Evolutionary conservation across 2,113 vertebrate genomes (phyloP), one percentile per base, ranked within the genome.

Genomic region (Gasterosteus aculeatus): DNA sequence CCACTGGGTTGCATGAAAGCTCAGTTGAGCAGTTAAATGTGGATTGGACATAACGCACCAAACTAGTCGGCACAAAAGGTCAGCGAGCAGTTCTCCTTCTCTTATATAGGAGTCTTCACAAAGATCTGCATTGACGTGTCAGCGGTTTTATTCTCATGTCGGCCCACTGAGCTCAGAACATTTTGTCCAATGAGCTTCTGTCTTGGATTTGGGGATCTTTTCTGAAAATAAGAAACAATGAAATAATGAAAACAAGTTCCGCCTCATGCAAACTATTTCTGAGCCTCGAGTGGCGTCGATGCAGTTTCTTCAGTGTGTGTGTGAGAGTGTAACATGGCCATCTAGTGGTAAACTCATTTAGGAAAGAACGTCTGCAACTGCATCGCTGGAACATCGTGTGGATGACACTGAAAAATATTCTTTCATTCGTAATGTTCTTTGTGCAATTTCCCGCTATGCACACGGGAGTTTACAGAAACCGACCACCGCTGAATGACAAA

Each of bases 1-100:
- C 87, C 84, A 91, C 83, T 89, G 86, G 87, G 77, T 87, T 76
- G 86, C 88, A 92, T 90, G 86, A 88, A 90, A 91, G 77, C 80
- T 84, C 77, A 87, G 53, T 88, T 86, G 72, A 78, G 72, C 60
- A 77, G 69, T 26, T 79, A 72, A 75, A 77, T 75, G 75, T 82
- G 87, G 83, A 80, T 89, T 81, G 81, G 74, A 70, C 58, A 64
- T 41, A 46, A 67, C 39, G 78, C 78, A 51, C 57, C 64, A 51
- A 70, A 74, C 58, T 16, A 10, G 69, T 35, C 62, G 31, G 69
- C 70, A 54, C 46, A 18, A 12, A 29, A 41, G 12, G 29, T 39
- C 26, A 39, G 47, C 41, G 38, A 35, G n/a, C 16, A 60, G 35
- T 65, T 75, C 79, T 69, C 26, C 41, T 61, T 68, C 56, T 77